Evolutionary conservation across 2,113 vertebrate species (phyloP), one percentile per base, ranked within the genome.

Genomic region (Geococcyx californianus): DNA sequence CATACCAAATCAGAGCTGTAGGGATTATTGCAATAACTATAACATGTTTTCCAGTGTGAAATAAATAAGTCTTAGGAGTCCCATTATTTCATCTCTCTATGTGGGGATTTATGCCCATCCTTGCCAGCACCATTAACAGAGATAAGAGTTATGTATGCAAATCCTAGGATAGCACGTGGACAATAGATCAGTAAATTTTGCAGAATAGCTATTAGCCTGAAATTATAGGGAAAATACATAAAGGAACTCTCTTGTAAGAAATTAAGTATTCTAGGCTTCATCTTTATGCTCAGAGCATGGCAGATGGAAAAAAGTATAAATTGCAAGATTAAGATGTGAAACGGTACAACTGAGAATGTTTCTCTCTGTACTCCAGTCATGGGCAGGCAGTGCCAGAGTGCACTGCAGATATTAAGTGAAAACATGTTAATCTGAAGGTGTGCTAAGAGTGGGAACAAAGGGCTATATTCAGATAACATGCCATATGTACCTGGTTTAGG

Each of bases 101-200:
- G 36, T 49, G 44, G 21, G 40, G 45, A 90, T 93, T 95, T 84
- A 78, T 80, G 70, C 21, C 83, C 40, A 85, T 70, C 66, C 63
- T 91, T 94, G 28, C 21, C 25, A 87, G n/a, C 10, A 56, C 87
- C 73, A 94, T 90, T 96, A 91, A 42, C 44, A 72, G 21, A 70
- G 76, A 87, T 91, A 82, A 85, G 78, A 74, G 36, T 89, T 94
- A 90, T 66, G n/a, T 69, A 90, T 95, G 94, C 58, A 95, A 96
- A 96, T 95, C 80, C 80, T 73, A 59, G 67, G 13, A 76, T 26
- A 80, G 64, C 55, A 83, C 4, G 1, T 45, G 45, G 77, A 94
- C 70, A 89, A 77, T 4, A 84, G 75, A 75, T 20, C 0, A 0
- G 78, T 75, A 78, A 67, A 90, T 93, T 94, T 63, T 85, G 26